These are phyloP conservation scores for Lysiphlebus fabarum DNA, from an alignment of 1,140 invertebrate genomes.

Conservation along the genomic window DNA sequence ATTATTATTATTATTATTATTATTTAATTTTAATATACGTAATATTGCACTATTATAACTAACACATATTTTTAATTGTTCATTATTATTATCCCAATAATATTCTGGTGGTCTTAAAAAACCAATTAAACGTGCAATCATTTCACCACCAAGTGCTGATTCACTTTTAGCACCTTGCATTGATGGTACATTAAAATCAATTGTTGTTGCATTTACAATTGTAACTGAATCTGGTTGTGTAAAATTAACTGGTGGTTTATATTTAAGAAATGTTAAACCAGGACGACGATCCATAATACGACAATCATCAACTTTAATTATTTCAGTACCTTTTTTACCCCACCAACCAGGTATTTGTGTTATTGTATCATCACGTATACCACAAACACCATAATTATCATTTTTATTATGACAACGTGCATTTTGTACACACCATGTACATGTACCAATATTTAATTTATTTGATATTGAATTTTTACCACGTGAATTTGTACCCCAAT, in stretches of 20 bases:
- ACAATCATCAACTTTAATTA: constrained; percentile 74
- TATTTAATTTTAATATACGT: constrained; percentile 50
- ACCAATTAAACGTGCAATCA: constrained; percentile 72
- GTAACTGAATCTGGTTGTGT: constrained; percentile 81
- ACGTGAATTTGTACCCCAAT: constrained; percentile 50
- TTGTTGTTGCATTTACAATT: constrained; percentile 80
- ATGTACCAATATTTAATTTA: constrained; percentile 72
- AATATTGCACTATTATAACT: constrained; percentile 66
- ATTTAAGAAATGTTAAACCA: constrained; percentile 84
- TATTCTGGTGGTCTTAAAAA: constrained; percentile 73
- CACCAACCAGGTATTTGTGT: constrained; percentile 83
- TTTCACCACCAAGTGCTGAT: constrained; percentile 65
- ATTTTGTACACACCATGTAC: constrained; percentile 91
- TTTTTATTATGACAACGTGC: constrained; percentile 84
- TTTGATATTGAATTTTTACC: constrained; percentile 65
- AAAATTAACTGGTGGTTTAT: constrained; percentile 79
- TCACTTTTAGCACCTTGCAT: constrained; percentile 63
- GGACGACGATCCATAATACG: constrained; percentile 75
- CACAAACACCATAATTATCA: constrained; percentile 80
- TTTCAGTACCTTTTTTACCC: constrained; percentile 78
- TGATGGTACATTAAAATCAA: constrained; percentile 69
- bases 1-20: not conserved
- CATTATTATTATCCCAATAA: constrained; percentile 64
- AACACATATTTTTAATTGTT: constrained; percentile 70
- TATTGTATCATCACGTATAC: constrained; percentile 68